Percentiles rank a stretch among this genome's conserved stretches.
phyloP scores from a whole-genome alignment of 2,888 invertebrate genomes.

The Cantharis rustica region DNA sequence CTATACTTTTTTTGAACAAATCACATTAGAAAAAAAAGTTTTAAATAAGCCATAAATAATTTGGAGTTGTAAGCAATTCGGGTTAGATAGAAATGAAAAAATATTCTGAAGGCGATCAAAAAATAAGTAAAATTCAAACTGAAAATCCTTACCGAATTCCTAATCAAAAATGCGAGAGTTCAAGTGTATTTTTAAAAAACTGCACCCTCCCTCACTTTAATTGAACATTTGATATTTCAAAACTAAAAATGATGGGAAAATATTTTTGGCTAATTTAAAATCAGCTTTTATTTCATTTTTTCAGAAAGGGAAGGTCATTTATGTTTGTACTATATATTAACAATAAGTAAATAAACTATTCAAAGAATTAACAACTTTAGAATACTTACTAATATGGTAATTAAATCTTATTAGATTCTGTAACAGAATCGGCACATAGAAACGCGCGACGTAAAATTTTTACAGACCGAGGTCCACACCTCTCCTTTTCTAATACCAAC shows the following conservation, averaged over 20 bases:
- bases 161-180: no score
- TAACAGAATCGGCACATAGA: slow-evolving; percentile 27
- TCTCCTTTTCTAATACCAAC: slow-evolving; percentile 49
- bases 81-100: not conserved
- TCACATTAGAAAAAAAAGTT: not conserved
- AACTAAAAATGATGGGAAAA: not conserved
- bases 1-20: not conserved
- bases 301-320: not conserved
- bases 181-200: no score
- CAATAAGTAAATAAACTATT: not conserved
- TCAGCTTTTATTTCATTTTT: not conserved
- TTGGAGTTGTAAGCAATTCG: no score
- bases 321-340: not conserved
- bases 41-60: not conserved
- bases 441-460: slow-evolving; percentile 49
- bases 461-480: slow-evolving; percentile 49
- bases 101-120: no score
- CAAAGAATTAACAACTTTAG: slow-evolving; percentile 30
- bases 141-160: no score
- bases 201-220: no score
- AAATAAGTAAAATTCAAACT: no score
- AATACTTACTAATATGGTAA: slow-evolving; percentile 37
- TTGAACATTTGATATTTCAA: no score
- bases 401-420: slow-evolving; percentile 32
- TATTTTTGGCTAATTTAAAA: not conserved